These are phyloP conservation scores for Pandion haliaetus DNA, from an alignment of 2,113 vertebrate species.

Conservation along the genomic window DNA sequence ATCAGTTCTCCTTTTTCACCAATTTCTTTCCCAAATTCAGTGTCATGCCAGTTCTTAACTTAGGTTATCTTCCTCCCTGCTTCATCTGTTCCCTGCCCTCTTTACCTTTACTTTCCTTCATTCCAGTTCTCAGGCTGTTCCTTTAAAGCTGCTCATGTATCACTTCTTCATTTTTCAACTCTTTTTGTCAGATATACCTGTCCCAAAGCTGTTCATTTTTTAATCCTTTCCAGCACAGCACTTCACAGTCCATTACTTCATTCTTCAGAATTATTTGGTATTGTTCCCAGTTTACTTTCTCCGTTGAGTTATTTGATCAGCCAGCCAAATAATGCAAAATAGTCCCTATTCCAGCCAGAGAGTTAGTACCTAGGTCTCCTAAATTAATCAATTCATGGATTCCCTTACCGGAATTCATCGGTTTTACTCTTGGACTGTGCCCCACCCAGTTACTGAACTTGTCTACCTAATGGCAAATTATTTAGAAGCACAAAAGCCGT, in stretches of 20 bases:
- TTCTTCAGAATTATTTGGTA: constrained; percentile 6
- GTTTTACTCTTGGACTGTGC: background rate
- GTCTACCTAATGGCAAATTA: background rate
- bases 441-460: background rate
- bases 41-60: background rate
- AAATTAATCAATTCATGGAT: background rate
- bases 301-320: constrained; percentile 11
- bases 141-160: background rate
- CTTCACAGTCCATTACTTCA: background rate
- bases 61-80: background rate
- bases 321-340: constrained; percentile 35
- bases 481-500: background rate
- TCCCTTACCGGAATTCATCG: background rate
- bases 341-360: background rate
- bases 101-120: background rate
- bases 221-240: background rate
- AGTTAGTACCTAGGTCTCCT: background rate
- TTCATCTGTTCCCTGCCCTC: background rate
- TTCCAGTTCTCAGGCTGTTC: background rate
- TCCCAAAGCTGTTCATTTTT: background rate
- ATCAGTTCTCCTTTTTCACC: background rate
- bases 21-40: background rate
- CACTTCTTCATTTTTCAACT: background rate
- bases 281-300: constrained; percentile 19
- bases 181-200: background rate